Percentiles rank a stretch among this genome's conserved stretches.
Conservation (phyloP, 37 sponge, comb jelly and placozoan species). For the Theonella swinhoei region DNA sequence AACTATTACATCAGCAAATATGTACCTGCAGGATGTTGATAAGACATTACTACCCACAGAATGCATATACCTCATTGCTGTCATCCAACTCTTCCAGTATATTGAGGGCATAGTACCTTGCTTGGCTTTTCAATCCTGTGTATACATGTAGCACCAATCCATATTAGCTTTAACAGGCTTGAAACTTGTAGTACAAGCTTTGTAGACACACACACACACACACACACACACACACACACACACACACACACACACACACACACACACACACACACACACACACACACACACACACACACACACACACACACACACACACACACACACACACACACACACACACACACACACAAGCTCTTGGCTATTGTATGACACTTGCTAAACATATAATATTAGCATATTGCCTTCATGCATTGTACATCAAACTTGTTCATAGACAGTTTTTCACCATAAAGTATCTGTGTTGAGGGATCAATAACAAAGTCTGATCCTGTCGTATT, state of each 20-base stretch:
- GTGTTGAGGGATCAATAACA: constrained; percentile 16
- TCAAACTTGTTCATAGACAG: neutral
- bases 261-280: too few species aligned
- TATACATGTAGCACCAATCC: neutral
- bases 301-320: too few species aligned
- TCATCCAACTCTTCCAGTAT: constrained; percentile 36
- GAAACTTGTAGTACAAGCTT: neutral
- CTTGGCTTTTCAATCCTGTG: constrained; percentile 6
- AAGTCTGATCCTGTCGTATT: neutral
- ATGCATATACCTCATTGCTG: constrained; percentile 45
- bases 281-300: too few species aligned
- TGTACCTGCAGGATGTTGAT: too few species aligned
- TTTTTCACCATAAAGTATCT: constrained; percentile 24
- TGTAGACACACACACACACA: neutral
- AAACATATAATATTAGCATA: too few species aligned
- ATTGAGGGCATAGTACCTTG: constrained; percentile 50
- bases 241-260: neutral
- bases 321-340: too few species aligned
- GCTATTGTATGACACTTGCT: too few species aligned
- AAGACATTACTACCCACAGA: neutral
- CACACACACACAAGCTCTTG: too few species aligned
- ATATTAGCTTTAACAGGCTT: neutral
- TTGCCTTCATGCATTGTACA: too few species aligned
- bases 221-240: constrained; percentile 11
- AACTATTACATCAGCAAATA: too few species aligned